Percentiles rank a stretch among this genome's conserved stretches.
Conservation (phyloP, 2,888 invertebrate genomes). For the Pimpla rufipes region DNA sequence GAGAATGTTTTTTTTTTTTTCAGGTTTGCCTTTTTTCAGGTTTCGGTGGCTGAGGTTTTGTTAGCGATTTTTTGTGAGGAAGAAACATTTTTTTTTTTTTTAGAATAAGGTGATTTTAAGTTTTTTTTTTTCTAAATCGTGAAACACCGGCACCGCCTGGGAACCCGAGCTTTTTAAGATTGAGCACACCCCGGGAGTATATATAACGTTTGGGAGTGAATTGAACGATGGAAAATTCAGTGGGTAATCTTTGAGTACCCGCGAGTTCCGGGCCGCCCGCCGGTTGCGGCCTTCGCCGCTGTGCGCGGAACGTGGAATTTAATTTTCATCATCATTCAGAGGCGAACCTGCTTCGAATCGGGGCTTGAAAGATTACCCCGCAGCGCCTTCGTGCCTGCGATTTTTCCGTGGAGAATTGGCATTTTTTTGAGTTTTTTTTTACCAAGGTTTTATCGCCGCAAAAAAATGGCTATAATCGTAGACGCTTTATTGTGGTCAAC, state of each 20-base stretch:
- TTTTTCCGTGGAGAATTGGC: neutral
- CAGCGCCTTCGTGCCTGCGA: neutral
- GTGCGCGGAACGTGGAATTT: conserved; percentile 53
- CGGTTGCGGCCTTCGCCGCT: conserved; percentile 16
- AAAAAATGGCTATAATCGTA: neutral
- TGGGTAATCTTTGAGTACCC: conserved; percentile 64
- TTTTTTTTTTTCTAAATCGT: conserved; percentile 17
- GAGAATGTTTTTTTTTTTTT: neutral
- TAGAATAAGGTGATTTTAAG: too few relatives aligned
- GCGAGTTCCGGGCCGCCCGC: neutral
- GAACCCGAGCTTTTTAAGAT: conserved; percentile 37
- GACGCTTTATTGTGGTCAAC: neutral
- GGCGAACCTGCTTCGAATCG: conserved; percentile 55
- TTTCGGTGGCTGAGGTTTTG: neutral
- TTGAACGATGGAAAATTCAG: conserved; percentile 67
- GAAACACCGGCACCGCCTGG: neutral
- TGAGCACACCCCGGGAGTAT: conserved; percentile 31
- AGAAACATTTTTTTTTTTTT: neutral
- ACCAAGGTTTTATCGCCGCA: neutral
- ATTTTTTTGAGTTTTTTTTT: neutral
- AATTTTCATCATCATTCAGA: conserved; percentile 67
- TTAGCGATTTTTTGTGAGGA: too few relatives aligned
- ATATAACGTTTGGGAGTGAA: conserved; percentile 55
- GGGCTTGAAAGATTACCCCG: conserved; percentile 41
- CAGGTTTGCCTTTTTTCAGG: neutral